A percentile compares a stretch with the other conserved stretches of the same genome.
These are phyloP conservation scores for Strigamia transsilvanica DNA, from an alignment of 2,888 invertebrate genomes.

Conservation along the genomic window DNA sequence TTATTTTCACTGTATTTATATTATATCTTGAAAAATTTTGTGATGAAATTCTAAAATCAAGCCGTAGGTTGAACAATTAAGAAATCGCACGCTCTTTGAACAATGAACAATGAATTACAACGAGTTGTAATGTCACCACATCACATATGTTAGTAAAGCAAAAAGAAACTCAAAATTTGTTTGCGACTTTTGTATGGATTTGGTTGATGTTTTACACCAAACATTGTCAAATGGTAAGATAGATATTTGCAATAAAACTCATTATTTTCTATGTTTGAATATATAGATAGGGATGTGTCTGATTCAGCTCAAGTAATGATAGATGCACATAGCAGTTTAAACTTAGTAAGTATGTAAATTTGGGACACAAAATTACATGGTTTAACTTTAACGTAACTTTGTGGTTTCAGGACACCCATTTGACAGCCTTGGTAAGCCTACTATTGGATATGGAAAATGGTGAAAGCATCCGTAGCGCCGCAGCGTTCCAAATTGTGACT, in stretches of 20 bases:
- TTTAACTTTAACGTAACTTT: not conserved
- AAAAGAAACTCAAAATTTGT: not conserved
- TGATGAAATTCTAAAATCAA: not conserved
- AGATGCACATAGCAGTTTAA: not conserved
- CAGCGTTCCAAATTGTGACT: slow-evolving; percentile 4
- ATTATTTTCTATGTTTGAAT: too few species aligned
- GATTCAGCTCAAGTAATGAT: not conserved
- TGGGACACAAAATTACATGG: not conserved
- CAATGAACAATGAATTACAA: not conserved
- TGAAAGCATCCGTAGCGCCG: not conserved
- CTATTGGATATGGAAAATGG: not conserved
- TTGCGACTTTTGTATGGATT: not conserved
- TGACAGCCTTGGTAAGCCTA: not conserved
- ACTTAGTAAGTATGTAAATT: not conserved
- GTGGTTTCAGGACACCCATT: not conserved
- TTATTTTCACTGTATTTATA: not conserved
- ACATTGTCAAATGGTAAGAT: not conserved
- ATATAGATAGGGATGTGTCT: not conserved
- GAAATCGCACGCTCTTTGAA: not conserved
- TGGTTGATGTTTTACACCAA: not conserved
- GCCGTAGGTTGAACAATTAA: not conserved
- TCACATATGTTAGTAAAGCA: too few species aligned
- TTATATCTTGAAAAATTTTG: slow-evolving; percentile 13
- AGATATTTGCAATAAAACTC: not conserved
- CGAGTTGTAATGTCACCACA: too few species aligned